A percentile compares a stretch with the other conserved stretches of the same genome.
Conservation (phyloP, 2,113 vertebrate species). For the Microtus pennsylvanicus region DNA sequence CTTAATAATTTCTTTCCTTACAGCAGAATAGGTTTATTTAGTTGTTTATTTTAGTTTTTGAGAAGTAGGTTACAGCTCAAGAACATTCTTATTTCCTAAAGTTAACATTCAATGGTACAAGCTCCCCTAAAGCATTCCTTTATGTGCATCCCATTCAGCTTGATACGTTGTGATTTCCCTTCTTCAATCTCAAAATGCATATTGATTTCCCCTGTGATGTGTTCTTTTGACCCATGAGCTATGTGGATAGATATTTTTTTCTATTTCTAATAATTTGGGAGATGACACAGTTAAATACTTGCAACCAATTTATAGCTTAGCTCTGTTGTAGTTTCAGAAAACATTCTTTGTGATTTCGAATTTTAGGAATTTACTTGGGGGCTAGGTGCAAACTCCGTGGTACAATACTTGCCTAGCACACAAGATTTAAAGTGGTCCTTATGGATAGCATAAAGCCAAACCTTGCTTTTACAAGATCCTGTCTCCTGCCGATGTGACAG, state of each 20-base stretch:
- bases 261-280: neutral
- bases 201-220: neutral
- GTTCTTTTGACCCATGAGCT: neutral
- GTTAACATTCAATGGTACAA: neutral
- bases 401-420: neutral
- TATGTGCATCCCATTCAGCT: neutral
- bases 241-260: neutral
- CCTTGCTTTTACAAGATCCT: neutral
- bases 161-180: neutral
- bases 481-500: neutral
- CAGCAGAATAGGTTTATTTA: neutral
- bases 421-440: neutral
- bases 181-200: neutral
- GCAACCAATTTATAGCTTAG: neutral
- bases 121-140: neutral
- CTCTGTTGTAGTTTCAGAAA: neutral
- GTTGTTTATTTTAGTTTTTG: conserved; percentile 33
- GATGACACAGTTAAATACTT: neutral
- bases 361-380: neutral
- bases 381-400: neutral
- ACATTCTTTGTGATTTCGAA: neutral
- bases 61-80: neutral
- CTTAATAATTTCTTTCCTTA: neutral
- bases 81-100: neutral
- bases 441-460: neutral